Evolutionary conservation across 2,888 invertebrate species (phyloP), one percentile per base, ranked within the genome.

Genomic region (Nomada lathburiana): DNA sequence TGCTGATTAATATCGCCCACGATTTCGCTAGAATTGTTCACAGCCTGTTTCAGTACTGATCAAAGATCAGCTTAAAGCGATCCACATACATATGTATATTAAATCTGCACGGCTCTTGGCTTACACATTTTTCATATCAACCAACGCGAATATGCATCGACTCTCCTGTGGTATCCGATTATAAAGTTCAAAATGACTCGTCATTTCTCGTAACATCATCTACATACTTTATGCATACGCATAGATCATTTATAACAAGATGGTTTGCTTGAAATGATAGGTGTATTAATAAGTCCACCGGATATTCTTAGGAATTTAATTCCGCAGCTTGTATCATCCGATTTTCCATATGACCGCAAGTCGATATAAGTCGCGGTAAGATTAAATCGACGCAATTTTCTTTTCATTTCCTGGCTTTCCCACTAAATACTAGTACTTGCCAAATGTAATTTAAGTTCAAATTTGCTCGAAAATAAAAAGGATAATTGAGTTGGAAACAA

Each of bases 31-130:
- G 59, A 13, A 60, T 74, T 73, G 59, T 69, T 64, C 50, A 2
- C 23, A n/a, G 72, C 36, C 72, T 13, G 47, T 36, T 69, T 73
- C 64, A 55, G 42, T 50, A 29, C 44, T 42, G 52, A 73, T 79
- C 68, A 72, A 16, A 50, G 60, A 73, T 73, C 79, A 64, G 36
- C 5, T 13, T 11, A 26, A 60, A 71, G 26, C 47, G 59, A 64
- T 76, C 59, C 59, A 23, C n/a, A 42, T 59, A 47, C 16, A 36
- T 36, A 16, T 16, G 52, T 42, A 16, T 47, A 60, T 42, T 69
- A 63, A 18, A 52, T 47, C 18, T 52, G n/a, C 36, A 44, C 57
- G 57, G 29, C 23, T 79, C 59, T 59, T 42, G 20, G 9, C 44
- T 57, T 57, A 52, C 16, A 36, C 47, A 36, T 29, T 65, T 16